Percentiles rank a stretch among this genome's conserved stretches.
Evolutionary conservation across 2,113 vertebrate species (phyloP).

Genomic region (Ochotona curzoniae): DNA sequence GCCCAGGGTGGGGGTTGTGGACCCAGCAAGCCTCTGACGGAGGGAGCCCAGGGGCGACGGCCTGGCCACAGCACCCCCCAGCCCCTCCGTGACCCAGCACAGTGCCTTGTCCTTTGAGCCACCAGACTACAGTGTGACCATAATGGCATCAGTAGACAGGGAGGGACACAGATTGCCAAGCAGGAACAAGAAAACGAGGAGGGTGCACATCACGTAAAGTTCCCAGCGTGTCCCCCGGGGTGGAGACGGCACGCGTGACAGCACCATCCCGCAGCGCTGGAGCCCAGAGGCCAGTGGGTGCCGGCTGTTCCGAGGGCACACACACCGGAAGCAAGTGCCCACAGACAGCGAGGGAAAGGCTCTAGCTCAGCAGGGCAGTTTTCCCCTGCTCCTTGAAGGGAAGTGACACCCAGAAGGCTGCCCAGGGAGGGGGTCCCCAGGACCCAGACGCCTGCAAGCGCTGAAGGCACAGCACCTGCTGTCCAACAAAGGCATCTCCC

Average conservation of each 20-base stretch:
- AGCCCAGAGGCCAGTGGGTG: too few relatives aligned
- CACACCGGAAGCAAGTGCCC: not conserved
- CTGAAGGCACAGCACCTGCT: not conserved
- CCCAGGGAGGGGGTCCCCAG: conserved; percentile 54
- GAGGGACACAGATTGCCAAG: too few relatives aligned
- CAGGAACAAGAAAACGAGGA: not conserved
- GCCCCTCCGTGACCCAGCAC: not conserved
- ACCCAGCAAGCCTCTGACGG: not conserved
- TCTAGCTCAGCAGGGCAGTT: not conserved
- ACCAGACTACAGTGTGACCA: too few relatives aligned
- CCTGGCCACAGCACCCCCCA: not conserved
- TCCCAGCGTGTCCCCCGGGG: accelerated
- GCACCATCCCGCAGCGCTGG: too few relatives aligned
- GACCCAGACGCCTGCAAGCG: not conserved
- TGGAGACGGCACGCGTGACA: too few relatives aligned
- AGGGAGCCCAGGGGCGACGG: not conserved
- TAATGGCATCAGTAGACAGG: too few relatives aligned
- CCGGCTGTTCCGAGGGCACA: not conserved
- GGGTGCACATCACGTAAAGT: not conserved
- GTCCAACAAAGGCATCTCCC: not conserved
- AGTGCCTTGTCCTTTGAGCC: not conserved
- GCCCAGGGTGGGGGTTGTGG: not conserved
- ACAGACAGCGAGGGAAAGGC: not conserved
- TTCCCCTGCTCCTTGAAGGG: not conserved
- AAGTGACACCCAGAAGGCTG: conserved; percentile 41